Conservation (phyloP, 53 echinoderm and acorn worm genomes). For the Stichopus horrens region DNA sequence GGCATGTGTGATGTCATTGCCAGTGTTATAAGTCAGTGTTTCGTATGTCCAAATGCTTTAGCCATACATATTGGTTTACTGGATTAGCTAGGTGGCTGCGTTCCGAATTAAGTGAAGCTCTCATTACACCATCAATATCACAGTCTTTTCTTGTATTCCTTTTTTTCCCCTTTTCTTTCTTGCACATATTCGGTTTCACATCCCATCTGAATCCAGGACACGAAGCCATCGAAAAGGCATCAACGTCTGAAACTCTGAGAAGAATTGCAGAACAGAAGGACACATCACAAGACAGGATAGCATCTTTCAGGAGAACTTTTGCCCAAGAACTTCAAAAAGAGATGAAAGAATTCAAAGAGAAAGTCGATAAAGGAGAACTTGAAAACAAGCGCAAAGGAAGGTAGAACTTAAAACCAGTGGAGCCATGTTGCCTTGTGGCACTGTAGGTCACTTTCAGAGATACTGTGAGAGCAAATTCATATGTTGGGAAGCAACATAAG, state of each 20-base stretch:
- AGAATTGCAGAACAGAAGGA: constrained; percentile 67
- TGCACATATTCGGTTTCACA: neutral
- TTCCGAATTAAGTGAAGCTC: no score
- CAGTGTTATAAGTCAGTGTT: no score
- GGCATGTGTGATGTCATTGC: no score
- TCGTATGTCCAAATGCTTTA: no score
- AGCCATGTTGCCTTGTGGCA: no score
- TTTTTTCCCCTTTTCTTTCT: neutral
- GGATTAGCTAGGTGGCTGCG: no score
- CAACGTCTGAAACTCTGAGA: constrained; percentile 80
- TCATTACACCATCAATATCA: no score
- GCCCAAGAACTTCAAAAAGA: constrained; percentile 82
- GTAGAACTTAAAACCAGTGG: neutral
- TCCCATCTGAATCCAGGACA: constrained; percentile 56
- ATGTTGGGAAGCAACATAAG: no score
- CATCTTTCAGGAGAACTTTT: constrained; percentile 74
- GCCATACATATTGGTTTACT: no score
- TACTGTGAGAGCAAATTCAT: no score
- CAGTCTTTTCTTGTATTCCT: neutral
- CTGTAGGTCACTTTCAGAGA: no score
- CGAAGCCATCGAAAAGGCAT: constrained; percentile 86
- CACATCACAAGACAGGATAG: constrained; percentile 43
- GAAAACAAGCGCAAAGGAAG: constrained; percentile 13
- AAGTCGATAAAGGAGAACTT: constrained; percentile 57
- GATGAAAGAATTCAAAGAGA: constrained; percentile 76